Base-by-base conservation (phyloP, 2,888 invertebrate species). In the Rotaria sp. region DNA sequence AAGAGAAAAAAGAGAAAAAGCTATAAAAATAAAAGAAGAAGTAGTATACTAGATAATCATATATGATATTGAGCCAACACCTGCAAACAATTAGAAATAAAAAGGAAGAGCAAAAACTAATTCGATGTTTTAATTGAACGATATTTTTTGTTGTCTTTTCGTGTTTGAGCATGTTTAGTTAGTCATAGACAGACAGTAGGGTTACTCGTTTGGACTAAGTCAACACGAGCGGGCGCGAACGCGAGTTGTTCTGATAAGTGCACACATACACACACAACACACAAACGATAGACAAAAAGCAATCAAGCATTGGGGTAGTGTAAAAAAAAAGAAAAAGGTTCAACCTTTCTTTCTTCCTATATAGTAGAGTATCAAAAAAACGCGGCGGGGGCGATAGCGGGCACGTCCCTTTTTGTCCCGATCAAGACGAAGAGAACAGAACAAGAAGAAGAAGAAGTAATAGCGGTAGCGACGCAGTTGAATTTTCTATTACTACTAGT, bases 361-460 rank as follows among this genome's bases (percentile, higher is more conserved):
- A 35, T 67, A 5, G 35, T 67, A 67, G 67, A 67, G 67, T 67
- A 67, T 67, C 67, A 67, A 67, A 67, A 67, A 67, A 67, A 67
- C 35, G 67, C 67, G 67, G 67, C 67, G 67, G 35, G 67, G 38
- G 35, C 67, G 67, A 67, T 67, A 67, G 67, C 67, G 67, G 67
- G 67, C 67, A 67, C 67, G 67, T 67, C 67, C 67, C 35, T 67
- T 67, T 67, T 67, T 67, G 67, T 67, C 67, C 67, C 67, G 67
- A 67, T 67, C 67, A 35, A 67, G 67, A 67, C 35, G 67, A 67
- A 67, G 67, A 67, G 67, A 67, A 67, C 67, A 67, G 67, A 67
- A 67, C 67, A 67, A 67, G 67, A 67, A 59, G 59, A 59, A 59
- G 59, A 59, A 67, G 67, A 67, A 67, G 67, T 35, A 30, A 67